A percentile compares a stretch with the other conserved stretches of the same genome.
Evolutionary conservation across 2,888 invertebrate genomes (phyloP).

Genomic region (Calliopum simillimum): DNA sequence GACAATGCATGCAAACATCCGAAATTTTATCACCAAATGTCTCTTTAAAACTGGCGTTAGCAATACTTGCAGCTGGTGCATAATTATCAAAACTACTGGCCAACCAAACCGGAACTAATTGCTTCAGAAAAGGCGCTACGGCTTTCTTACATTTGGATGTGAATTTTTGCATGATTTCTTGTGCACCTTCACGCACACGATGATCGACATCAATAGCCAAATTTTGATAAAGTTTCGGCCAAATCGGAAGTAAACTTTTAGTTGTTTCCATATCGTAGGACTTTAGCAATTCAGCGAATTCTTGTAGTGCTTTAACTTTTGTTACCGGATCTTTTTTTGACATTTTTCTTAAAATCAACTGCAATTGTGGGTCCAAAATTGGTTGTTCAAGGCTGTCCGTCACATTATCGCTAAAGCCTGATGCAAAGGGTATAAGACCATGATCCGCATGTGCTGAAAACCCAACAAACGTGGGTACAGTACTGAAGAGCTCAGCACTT

Average conservation of each 20-base stretch:
- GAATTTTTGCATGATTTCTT: slow-evolving; percentile 78
- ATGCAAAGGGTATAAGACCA: slow-evolving; percentile 71
- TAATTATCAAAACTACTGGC: slow-evolving; percentile 87
- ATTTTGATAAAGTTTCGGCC: slow-evolving; percentile 84
- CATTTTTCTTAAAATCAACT: slow-evolving; percentile 86
- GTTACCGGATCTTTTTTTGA: slow-evolving; percentile 91
- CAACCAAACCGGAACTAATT: slow-evolving; percentile 86
- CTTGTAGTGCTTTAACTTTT: slow-evolving; percentile 83
- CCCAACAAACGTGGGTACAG: slow-evolving; percentile 73
- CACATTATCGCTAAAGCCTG: slow-evolving; percentile 68
- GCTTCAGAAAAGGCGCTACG: slow-evolving; percentile 82
- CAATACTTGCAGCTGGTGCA: slow-evolving; percentile 83
- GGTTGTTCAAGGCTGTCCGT: slow-evolving; percentile 74
- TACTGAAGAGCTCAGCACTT: slow-evolving; percentile 82
- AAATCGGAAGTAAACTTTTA: slow-evolving; percentile 80
- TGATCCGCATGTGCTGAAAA: slow-evolving; percentile 75
- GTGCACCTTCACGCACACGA: slow-evolving; percentile 83
- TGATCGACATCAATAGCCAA: slow-evolving; percentile 85
- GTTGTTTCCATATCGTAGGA: slow-evolving; percentile 76
- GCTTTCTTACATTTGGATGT: slow-evolving; percentile 78
- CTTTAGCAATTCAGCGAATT: slow-evolving; percentile 78
- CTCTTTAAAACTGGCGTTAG: slow-evolving; percentile 74
- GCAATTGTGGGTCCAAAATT: slow-evolving; percentile 78
- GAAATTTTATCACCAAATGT: slow-evolving; percentile 85
- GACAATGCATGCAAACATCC: slow-evolving; percentile 86